Evolutionary conservation across 2,113 vertebrate genomes (phyloP).

Genomic region (Ramphastos sulfuratus): DNA sequence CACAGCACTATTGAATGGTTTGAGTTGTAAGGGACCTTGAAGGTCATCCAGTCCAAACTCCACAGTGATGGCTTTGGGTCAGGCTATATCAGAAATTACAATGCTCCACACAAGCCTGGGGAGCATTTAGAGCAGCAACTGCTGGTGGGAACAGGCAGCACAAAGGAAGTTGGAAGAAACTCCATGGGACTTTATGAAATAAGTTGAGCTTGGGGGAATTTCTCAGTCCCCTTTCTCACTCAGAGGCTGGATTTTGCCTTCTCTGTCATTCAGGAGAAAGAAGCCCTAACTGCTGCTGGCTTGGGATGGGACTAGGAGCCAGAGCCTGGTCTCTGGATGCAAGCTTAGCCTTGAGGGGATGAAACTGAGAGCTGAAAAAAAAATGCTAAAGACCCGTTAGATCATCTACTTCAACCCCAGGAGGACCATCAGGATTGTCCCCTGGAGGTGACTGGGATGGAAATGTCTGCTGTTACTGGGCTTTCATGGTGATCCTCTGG

Average conservation of each 20-base stretch:
- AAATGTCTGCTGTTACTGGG: not conserved
- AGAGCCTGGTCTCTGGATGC: not conserved
- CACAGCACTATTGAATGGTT: too few relatives aligned
- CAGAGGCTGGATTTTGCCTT: slow-evolving; percentile 24
- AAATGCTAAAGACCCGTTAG: slow-evolving; percentile 24
- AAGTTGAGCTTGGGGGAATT: not conserved
- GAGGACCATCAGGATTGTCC: not conserved
- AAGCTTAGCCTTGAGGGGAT: not conserved
- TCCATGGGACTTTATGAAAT: not conserved
- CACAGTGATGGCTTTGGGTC: not conserved
- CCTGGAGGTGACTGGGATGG: not conserved
- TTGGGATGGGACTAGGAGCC: not conserved
- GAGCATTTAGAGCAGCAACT: not conserved
- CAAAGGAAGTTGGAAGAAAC: not conserved
- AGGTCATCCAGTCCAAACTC: too few relatives aligned
- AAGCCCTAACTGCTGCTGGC: not conserved
- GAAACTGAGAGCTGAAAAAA: not conserved
- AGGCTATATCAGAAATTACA: fast-evolving
- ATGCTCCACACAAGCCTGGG: fast-evolving
- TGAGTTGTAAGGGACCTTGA: too few relatives aligned
- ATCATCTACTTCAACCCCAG: not conserved
- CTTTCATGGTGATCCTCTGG: slow-evolving; percentile 12
- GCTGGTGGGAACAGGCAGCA: not conserved
- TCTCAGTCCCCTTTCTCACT: not conserved
- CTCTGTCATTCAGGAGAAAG: not conserved